A percentile compares a stretch with the other conserved stretches of the same genome.
Evolutionary conservation across 2,888 invertebrate genomes (phyloP).

Genomic region (Caenorhabditis virilis): DNA sequence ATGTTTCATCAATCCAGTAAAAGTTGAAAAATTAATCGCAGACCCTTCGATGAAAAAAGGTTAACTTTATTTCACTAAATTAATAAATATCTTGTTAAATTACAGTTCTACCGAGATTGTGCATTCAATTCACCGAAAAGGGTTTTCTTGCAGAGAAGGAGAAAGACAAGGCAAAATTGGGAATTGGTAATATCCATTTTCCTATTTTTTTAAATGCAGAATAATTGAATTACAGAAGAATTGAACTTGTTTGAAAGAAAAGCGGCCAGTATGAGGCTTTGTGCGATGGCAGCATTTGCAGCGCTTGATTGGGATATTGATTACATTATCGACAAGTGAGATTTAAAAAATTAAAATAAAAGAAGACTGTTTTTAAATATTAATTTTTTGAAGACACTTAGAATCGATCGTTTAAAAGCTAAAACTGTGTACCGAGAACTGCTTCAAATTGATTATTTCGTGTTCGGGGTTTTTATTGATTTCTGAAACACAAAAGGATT

Average conservation of each 20-base stretch:
- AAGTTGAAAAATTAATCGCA: slow-evolving; percentile 2
- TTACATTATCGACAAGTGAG: slow-evolving; percentile 39
- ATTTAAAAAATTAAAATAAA: too few relatives aligned
- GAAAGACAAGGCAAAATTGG: slow-evolving; percentile 23
- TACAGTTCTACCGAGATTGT: slow-evolving; percentile 28
- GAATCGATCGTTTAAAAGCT: too few relatives aligned
- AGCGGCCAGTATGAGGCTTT: slow-evolving; percentile 47
- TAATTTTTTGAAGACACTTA: too few relatives aligned
- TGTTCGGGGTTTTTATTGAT: too few relatives aligned
- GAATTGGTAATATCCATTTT: background rate
- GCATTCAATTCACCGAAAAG: slow-evolving; percentile 37
- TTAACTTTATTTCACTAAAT: background rate
- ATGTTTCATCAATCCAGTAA: slow-evolving; percentile 24
- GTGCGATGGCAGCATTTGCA: slow-evolving; percentile 49
- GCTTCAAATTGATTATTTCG: too few relatives aligned
- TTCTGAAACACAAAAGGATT: too few relatives aligned
- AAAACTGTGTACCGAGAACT: too few relatives aligned
- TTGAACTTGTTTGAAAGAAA: slow-evolving; percentile 41
- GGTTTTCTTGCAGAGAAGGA: slow-evolving; percentile 26
- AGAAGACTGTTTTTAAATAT: too few relatives aligned
- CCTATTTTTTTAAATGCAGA: background rate
- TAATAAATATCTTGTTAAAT: background rate
- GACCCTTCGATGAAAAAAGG: slow-evolving; percentile 28
- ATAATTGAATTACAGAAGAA: slow-evolving; percentile 45
- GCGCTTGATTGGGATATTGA: slow-evolving; percentile 49